Base-by-base conservation (phyloP, 2,888 invertebrate species). In the Meghimatium bilineatum region DNA sequence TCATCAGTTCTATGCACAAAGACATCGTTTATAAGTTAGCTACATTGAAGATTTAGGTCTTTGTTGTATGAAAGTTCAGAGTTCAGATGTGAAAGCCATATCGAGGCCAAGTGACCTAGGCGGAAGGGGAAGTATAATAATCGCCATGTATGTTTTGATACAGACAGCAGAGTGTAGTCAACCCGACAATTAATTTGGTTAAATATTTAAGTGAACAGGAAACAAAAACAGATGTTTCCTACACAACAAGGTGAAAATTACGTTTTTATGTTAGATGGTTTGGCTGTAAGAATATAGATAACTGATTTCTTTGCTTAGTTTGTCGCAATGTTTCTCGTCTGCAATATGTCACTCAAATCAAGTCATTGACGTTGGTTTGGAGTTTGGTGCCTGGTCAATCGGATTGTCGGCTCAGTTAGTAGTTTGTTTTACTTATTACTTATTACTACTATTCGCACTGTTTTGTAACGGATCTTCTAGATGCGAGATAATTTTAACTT, bases 181-280 rank as follows among this genome's bases (percentile, higher is more conserved):
- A 56, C 17, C 23, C 56, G 56, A 14, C 3, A 56, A 32, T 3
- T 69, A 69, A 14, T 20, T 32, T 69, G 23, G 36, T 69, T 32
- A 14, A 20, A 14, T 34, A 34, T 34, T 69, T 34, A 32, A 17
- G 36, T 8, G 36, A 78, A 26, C 29, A 63, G 83, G 78, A 78
- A 83, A 69, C 38, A 49, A 82, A 56, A 67, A 34, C 34, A 52
- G 32, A 83, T 83, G 83, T 83, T 83, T 83, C 83, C 83, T 60
- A 78, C 69, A 34, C 83, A 83, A 78, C 83, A 67, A 78, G 83
- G 83, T 83, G 52, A 56, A 49, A 69, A 29, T 26, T 20, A 20
- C 34, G 32, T 69, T 63, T 63, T 3, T n/a, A 26, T 63, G 63
- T 63, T 14, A 10, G 29, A 63, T 3, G 14, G 23, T 63, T 63